Conservation (phyloP, 2,113 vertebrate genomes). For the Plotosus lineatus region DNA sequence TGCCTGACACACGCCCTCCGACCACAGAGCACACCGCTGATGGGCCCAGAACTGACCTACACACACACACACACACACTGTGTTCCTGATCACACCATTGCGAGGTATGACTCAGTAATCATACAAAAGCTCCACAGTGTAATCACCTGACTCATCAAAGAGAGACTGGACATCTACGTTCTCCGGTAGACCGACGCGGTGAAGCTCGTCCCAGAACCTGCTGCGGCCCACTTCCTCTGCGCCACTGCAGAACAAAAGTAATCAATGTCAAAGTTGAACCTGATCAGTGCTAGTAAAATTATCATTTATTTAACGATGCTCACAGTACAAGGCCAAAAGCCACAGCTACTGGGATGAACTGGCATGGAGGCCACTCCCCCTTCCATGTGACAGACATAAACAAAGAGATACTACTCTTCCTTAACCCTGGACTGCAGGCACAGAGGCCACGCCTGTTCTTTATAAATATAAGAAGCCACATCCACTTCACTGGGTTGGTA, state of each 20-base stretch:
- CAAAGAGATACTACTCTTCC: neutral
- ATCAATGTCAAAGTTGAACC: neutral
- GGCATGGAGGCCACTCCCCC: neutral
- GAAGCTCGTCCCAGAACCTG: slow-evolving; percentile 93
- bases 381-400: neutral
- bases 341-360: neutral
- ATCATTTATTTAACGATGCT: too few relatives aligned
- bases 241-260: slow-evolving; percentile 54
- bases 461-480: neutral
- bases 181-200: slow-evolving; percentile 92
- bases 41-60: slow-evolving; percentile 96
- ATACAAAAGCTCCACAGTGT: neutral
- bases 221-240: slow-evolving; percentile 82
- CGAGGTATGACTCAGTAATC: neutral
- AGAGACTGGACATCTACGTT: slow-evolving; percentile 87
- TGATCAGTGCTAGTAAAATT: too few relatives aligned
- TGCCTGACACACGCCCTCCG: slow-evolving; percentile 82
- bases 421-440: neutral
- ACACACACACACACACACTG: slow-evolving; percentile 33
- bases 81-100: neutral
- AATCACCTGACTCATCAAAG: slow-evolving; percentile 89
- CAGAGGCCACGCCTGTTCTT: neutral
- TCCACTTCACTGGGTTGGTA: too few relatives aligned
- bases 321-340: neutral
- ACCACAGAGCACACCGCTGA: slow-evolving; percentile 95